phyloP scores from a whole-genome alignment of 1,140 invertebrate genomes.

The Polypedilum vanderplanki region DNA sequence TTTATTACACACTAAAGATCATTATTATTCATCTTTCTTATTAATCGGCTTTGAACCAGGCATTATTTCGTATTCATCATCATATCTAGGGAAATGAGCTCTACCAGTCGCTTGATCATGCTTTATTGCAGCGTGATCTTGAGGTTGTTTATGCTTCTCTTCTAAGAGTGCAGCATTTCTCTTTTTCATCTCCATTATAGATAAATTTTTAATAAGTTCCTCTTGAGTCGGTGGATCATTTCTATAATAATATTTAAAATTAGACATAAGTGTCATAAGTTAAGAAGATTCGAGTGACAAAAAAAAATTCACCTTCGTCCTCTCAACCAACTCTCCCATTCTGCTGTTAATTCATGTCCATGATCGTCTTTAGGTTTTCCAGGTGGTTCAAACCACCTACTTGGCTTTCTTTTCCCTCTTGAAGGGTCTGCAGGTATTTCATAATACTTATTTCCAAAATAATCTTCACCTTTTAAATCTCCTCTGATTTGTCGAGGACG shows the following conservation, averaged over 20 bases:
- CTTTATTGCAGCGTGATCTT: conserved; percentile 32
- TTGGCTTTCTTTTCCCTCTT: conserved; percentile 51
- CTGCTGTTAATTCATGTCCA: conserved; percentile 64
- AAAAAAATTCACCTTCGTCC: conserved; percentile 48
- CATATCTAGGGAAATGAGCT: conserved; percentile 40
- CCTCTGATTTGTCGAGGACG: conserved; percentile 48
- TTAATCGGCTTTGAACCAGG: conserved; percentile 34
- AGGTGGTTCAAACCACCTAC: conserved; percentile 63
- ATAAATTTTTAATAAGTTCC: conserved; percentile 62
- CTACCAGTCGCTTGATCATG: conserved; percentile 35
- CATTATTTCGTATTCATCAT: conserved; percentile 41
- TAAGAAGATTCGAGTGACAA: neutral
- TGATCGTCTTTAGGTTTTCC: conserved; percentile 51
- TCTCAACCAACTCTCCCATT: conserved; percentile 80
- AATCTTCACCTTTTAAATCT: conserved; percentile 60
- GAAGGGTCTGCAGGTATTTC: conserved; percentile 59
- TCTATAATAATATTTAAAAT: conserved; percentile 42
- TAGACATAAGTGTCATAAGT: neutral
- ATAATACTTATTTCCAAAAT: conserved; percentile 73
- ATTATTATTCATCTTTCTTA: neutral
- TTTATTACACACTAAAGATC: neutral
- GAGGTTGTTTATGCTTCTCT: conserved; percentile 41
- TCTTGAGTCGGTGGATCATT: conserved; percentile 60
- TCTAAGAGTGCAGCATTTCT: conserved; percentile 65
- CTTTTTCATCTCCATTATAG: conserved; percentile 62